These are phyloP conservation scores for Pollenia labialis DNA, from an alignment of 2,888 invertebrate genomes.

Conservation along the genomic window DNA sequence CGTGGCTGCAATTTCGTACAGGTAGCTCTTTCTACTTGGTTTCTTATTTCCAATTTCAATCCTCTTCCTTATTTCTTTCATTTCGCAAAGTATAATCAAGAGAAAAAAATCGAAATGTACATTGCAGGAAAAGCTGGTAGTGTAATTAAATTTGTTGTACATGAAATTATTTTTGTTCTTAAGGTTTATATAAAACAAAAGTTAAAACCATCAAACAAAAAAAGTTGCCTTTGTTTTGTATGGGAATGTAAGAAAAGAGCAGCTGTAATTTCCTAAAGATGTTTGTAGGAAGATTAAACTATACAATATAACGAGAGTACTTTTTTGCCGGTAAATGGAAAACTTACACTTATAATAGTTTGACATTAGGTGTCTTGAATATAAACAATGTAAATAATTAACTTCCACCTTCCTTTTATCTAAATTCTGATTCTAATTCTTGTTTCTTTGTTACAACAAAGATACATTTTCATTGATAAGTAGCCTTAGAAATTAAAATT, in stretches of 20 bases:
- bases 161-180: not conserved
- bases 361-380: not conserved
- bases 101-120: no score
- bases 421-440: not conserved
- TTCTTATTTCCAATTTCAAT: not conserved
- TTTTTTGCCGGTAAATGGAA: not conserved
- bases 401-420: not conserved
- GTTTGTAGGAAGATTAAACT: no score
- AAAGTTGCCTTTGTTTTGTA: not conserved
- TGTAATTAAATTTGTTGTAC: constrained; percentile 23
- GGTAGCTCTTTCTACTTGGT: not conserved
- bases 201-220: not conserved
- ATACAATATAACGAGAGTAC: not conserved
- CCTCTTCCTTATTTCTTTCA: no score
- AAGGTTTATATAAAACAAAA: not conserved
- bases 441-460: no score
- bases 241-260: not conserved
- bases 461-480: no score
- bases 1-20: not conserved
- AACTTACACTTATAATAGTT: not conserved
- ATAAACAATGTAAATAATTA: not conserved
- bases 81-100: no score
- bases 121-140: not conserved
- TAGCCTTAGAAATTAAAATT: no score
- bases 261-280: not conserved